These are phyloP conservation scores for human DNA, from an alignment of 2,113 vertebrate genomes.

Conservation along the genomic window DNA sequence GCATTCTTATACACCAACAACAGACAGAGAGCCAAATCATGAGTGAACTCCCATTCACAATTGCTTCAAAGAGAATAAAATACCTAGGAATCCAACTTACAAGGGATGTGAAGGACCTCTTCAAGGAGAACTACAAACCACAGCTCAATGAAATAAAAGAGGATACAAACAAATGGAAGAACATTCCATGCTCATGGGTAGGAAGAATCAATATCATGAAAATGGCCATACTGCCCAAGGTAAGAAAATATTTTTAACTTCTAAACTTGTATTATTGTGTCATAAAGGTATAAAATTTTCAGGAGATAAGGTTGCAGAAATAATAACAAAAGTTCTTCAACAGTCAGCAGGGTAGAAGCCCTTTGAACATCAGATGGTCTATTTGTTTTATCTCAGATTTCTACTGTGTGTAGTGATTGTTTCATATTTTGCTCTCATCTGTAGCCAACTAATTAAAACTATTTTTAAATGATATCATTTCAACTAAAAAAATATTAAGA, in stretches of 20 bases:
- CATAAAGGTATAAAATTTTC: not conserved
- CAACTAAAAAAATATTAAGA: not conserved
- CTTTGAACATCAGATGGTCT: fast-evolving
- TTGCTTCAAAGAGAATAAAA: no score
- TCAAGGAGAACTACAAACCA: no score
- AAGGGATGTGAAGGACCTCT: no score
- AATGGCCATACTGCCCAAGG: no score
- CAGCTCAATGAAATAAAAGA: no score
- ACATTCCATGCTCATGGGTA: no score
- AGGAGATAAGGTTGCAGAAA: not conserved
- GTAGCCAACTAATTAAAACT: not conserved
- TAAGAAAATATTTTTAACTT: not conserved
- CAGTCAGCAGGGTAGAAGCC: not conserved
- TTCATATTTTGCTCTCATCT: not conserved
- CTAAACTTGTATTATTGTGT: not conserved
- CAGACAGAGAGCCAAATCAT: no score
- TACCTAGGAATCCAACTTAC: no score
- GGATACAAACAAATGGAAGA: no score
- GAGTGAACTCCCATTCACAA: no score
- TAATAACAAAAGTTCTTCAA: not conserved
- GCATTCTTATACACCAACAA: no score
- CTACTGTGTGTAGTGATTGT: not conserved
- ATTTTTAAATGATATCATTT: not conserved
- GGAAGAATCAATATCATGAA: no score
- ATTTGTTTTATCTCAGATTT: not conserved